Base-by-base conservation (phyloP, 2,888 invertebrate species). In the Ptychoptera albimana region DNA sequence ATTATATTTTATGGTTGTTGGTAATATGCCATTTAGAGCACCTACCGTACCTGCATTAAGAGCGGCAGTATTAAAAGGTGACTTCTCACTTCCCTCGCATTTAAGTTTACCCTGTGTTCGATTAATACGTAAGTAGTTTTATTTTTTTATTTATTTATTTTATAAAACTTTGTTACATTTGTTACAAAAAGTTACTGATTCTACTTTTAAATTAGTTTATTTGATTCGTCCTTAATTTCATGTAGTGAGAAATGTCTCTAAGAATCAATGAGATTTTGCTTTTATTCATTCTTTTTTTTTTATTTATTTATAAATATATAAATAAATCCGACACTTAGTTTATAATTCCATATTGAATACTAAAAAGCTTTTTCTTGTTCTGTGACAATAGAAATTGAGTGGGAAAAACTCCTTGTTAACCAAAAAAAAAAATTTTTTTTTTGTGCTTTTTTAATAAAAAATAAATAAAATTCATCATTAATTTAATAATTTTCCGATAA, bases 11-110 rank as follows among this genome's bases (percentile, higher is more conserved):
- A 78, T 83, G 72, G 73, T 82, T 32, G 75, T 79, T n/a, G 83
- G 80, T 1, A 72, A 74, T 46, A 82, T 84, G 74, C 84, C 84
- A n/a, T 84, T 85, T 58, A 69, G 77, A 35, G 82, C 81, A 2
- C 78, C 78, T 49, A 80, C 80, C n/a, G 79, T 85, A 41, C 72
- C 77, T 6, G 76, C 77, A 42, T 66, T 84, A 40, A 79, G 80
- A 58, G 69, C 74, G 48, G 73, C 75, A 52, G 80, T 82, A 50
- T 59, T 80, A 32, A 74, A 76, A 45, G 80, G 80, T 8, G 69
- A 69, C 44, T 79, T 73, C 54, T 63, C 65, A 45, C 61, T 72
- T 46, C 74, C 75, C 2, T 66, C 69, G 2, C 66, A 69, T 54
- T 60, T 74, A 9, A 68, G 70, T 49, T 57, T 66, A 47, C 64